A percentile compares a stretch with the other conserved stretches of the same genome.
These are phyloP conservation scores for Sarcophilus harrisii DNA, from an alignment of 2,797 vertebrate genomes.

Conservation along the genomic window DNA sequence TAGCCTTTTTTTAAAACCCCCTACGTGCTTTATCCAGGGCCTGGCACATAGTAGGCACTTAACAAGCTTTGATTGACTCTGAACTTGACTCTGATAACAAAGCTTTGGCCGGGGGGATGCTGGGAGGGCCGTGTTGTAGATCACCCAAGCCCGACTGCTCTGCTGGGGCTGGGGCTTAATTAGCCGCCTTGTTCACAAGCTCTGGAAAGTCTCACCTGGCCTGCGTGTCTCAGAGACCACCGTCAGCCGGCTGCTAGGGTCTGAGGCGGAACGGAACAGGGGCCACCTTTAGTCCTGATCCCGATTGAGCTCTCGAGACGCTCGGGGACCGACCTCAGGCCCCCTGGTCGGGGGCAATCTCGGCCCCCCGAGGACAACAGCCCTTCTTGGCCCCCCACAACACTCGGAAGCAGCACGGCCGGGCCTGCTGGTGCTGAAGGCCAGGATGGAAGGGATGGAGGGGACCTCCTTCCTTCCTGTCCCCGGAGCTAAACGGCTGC, in stretches of 20 bases:
- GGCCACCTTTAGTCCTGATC: background rate
- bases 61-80: background rate
- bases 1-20: too few species aligned
- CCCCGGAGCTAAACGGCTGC: background rate
- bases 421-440: background rate
- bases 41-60: background rate
- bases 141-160: background rate
- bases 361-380: background rate
- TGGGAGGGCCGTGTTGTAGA: background rate
- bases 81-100: background rate
- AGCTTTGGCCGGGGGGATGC: background rate
- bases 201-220: background rate
- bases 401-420: background rate
- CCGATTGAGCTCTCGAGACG: background rate
- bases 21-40: background rate
- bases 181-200: background rate
- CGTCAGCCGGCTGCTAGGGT: background rate
- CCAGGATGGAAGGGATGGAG: background rate
- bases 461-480: constrained; percentile 6
- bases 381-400: background rate
- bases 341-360: background rate
- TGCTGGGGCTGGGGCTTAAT: background rate
- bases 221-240: background rate
- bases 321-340: background rate
- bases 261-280: background rate